Evolutionary conservation across 2,113 vertebrate genomes (phyloP), one percentile per base, ranked within the genome.

Genomic region (Nyctereutes procyonoides): DNA sequence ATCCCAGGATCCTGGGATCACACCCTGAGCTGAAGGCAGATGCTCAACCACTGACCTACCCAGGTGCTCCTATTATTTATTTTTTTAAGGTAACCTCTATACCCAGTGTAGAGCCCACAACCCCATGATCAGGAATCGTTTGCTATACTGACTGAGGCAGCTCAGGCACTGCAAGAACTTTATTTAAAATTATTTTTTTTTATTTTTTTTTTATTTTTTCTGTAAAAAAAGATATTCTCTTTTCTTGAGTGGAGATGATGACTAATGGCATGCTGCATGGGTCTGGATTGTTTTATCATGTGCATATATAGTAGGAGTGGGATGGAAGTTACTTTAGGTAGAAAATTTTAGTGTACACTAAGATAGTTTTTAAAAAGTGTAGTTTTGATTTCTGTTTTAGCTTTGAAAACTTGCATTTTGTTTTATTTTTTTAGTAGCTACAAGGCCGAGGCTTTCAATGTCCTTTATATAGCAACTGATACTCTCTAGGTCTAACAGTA

Each of bases 321-420:
- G 26, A 26, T 69, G 85, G 73, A 86, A 93, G 56, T n/a, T 90
- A 16, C 22, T 76, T 86, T 90, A 51, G 32, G 15, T 92, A 58
- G 67, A 71, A 77, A 65, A 87, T 69, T 67, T 93, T 79, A 32
- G 7, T 76, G 17, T 76, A 71, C 1, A 48, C 14, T 81, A 63
- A 96, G 60, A 63, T 26, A 69, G 58, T 63, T 67, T 32, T 28
- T 51, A 26, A 87, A 60, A 85, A 69, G 2, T 51, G 11, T 65
- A 67, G 48, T 56, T 53, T 13, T 65, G 24, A 85, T 85, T 96
- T 82, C 22, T 85, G 24, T 58, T 26, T 93, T 90, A 94, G 81
- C 63, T 73, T 94, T 74, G 63, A 63, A 38, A 79, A 73, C 30
- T 79, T 62, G 38, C 80, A 12, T 56, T 65, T 93, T 65, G 26